A percentile compares a stretch with the other conserved stretches of the same genome.
Evolutionary conservation across 2,113 vertebrate genomes (phyloP).

Genomic region (Stercorarius parasiticus): DNA sequence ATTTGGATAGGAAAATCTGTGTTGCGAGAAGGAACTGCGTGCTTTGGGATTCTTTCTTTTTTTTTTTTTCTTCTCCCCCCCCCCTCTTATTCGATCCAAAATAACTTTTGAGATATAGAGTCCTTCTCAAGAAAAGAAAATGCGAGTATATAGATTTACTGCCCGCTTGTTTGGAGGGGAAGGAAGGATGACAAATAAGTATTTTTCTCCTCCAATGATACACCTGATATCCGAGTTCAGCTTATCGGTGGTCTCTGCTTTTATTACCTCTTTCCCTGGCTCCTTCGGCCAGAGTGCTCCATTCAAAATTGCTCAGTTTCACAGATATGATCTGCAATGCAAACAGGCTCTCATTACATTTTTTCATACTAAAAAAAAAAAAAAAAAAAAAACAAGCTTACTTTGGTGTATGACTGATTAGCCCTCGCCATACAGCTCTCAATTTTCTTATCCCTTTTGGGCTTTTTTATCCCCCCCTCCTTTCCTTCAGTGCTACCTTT

Average conservation of each 20-base stretch:
- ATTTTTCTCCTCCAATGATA: neutral
- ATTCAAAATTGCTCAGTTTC: conserved; percentile 63
- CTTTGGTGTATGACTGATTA: conserved; percentile 67
- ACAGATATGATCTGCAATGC: conserved; percentile 65
- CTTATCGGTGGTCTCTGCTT: conserved; percentile 25
- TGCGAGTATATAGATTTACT: neutral
- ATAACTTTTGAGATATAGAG: conserved; percentile 37
- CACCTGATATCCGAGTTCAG: conserved; percentile 5
- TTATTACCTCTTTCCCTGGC: neutral
- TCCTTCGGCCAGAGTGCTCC: conserved; percentile 49
- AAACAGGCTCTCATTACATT: conserved; percentile 71
- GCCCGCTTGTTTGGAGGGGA: neutral
- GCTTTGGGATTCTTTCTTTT: conserved; percentile 28
- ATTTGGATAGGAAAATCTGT: conserved; percentile 63
- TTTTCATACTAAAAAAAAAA: conserved; percentile 33
- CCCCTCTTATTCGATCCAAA: neutral
- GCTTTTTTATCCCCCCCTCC: neutral
- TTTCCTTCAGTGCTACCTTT: conserved; percentile 45
- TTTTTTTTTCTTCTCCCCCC: neutral
- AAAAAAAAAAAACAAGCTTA: conserved; percentile 41
- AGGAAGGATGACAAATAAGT: neutral
- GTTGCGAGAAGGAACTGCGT: conserved; percentile 12
- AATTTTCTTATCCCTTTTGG: conserved; percentile 19
- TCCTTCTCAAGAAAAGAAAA: conserved; percentile 23
- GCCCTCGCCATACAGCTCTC: conserved; percentile 25